Percentiles rank a stretch among this genome's conserved stretches.
Evolutionary conservation across 2,797 vertebrate genomes (phyloP).

Genomic region (Tinamus major): DNA sequence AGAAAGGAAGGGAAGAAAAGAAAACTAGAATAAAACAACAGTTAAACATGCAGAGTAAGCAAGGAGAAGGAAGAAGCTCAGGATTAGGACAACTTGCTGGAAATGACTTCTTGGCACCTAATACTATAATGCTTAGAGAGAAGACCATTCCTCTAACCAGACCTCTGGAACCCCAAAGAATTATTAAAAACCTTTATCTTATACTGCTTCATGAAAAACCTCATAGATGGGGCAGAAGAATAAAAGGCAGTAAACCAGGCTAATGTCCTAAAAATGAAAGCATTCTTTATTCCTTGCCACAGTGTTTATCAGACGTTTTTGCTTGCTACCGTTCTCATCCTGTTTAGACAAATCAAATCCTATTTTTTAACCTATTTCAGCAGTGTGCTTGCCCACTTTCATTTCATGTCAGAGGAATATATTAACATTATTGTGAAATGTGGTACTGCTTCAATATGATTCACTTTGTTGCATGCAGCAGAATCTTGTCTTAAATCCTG

Average conservation of each 20-base stretch:
- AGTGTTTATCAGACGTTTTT: background rate
- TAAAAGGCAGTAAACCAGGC: background rate
- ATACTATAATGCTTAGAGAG: background rate
- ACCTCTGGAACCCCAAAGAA: background rate
- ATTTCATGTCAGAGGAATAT: background rate
- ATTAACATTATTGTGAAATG: background rate
- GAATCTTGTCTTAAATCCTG: background rate
- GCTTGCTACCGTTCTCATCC: background rate
- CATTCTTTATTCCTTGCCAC: background rate
- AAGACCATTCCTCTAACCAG: background rate
- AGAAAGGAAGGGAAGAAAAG: background rate
- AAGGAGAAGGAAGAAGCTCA: background rate
- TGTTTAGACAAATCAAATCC: rapidly evolving
- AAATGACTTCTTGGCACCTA: background rate
- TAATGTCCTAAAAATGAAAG: background rate
- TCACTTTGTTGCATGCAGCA: background rate
- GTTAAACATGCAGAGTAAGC: background rate
- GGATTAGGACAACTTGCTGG: background rate
- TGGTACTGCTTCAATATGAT: background rate
- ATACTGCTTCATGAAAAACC: background rate
- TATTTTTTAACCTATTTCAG: background rate
- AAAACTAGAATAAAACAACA: background rate
- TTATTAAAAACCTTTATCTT: rapidly evolving
- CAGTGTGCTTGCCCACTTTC: background rate
- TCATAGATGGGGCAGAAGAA: background rate